Evolutionary conservation across 2,797 vertebrate species (phyloP).

Genomic region (Dicrostonyx torquatus): DNA sequence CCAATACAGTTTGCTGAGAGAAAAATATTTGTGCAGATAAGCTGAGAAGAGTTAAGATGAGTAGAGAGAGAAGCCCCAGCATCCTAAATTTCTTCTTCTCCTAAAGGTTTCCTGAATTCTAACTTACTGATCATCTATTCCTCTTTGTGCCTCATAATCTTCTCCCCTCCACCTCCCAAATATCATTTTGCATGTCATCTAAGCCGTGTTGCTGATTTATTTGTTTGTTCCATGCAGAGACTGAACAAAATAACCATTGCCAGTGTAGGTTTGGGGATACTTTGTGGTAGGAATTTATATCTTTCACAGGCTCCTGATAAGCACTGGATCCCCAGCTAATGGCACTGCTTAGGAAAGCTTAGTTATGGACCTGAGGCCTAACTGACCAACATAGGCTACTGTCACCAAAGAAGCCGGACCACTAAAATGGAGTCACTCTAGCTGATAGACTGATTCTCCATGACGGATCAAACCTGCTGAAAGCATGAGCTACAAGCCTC

Average conservation of each 20-base stretch:
- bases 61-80: neutral
- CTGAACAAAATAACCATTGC: constrained; percentile 20
- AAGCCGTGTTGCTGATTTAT: neutral
- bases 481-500: neutral
- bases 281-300: neutral
- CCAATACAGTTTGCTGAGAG: neutral
- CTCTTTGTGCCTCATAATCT: neutral
- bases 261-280: neutral
- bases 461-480: neutral
- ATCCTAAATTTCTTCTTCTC: constrained; percentile 5
- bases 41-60: neutral
- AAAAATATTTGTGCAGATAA: constrained; percentile 31
- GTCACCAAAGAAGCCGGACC: neutral
- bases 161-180: neutral
- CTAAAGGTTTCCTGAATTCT: neutral
- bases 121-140: neutral
- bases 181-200: neutral
- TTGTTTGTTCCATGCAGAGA: neutral
- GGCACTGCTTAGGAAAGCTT: neutral
- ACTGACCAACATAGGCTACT: neutral
- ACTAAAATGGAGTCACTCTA: neutral
- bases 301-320: neutral
- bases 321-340: neutral
- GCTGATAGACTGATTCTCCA: neutral
- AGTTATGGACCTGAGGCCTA: neutral